Conservation (phyloP, 2,888 invertebrate genomes). For the Andrena marginata region DNA sequence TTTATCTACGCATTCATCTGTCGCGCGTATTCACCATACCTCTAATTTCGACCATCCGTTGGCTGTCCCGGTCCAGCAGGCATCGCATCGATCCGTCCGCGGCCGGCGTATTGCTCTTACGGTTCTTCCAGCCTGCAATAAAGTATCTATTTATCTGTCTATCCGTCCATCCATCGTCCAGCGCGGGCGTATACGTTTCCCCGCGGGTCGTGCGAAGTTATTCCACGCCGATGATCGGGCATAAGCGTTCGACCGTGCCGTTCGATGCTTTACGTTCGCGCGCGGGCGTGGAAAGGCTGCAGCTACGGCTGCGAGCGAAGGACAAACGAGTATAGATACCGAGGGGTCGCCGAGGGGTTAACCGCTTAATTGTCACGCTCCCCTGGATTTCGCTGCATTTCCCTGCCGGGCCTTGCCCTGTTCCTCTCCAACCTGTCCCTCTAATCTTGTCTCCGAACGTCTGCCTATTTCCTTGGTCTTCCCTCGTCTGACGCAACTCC, state of each 20-base stretch:
- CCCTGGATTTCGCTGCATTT: slow-evolving; percentile 26
- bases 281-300: slow-evolving; percentile 45
- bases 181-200: slow-evolving; percentile 34
- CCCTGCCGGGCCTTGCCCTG: neutral
- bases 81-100: slow-evolving; percentile 42
- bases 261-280: slow-evolving; percentile 43
- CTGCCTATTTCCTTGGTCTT: too few relatives aligned
- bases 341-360: slow-evolving; percentile 46
- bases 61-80: slow-evolving; percentile 9
- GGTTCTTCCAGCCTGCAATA: slow-evolving; percentile 48
- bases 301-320: neutral
- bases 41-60: slow-evolving; percentile 57
- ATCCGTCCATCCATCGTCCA: slow-evolving; percentile 54
- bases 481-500: too few relatives aligned
- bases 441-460: too few relatives aligned
- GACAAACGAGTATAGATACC: slow-evolving; percentile 12
- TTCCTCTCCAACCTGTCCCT: neutral
- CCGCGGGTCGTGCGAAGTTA: slow-evolving; percentile 65
- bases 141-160: slow-evolving; percentile 61
- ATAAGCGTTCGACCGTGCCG: slow-evolving; percentile 20
- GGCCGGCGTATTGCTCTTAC: slow-evolving; percentile 43
- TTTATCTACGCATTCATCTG: slow-evolving; percentile 61
- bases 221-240: slow-evolving; percentile 46
- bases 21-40: slow-evolving; percentile 44
- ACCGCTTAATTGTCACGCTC: slow-evolving; percentile 55